Evolutionary conservation across 2,113 vertebrate species (phyloP).

Genomic region (Oryzias curvinotus): DNA sequence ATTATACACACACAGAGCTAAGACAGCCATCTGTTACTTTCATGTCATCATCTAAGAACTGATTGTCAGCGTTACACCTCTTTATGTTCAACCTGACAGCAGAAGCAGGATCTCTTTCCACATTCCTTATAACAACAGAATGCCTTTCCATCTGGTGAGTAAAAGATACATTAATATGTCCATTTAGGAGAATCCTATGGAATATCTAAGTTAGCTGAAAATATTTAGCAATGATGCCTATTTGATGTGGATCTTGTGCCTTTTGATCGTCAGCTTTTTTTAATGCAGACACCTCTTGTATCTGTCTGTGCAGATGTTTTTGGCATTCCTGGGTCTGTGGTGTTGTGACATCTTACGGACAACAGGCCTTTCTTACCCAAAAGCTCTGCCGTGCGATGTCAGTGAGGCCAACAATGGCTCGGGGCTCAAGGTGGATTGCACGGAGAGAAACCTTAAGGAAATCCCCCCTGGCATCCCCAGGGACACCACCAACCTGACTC

Average conservation of each 20-base stretch:
- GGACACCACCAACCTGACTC: slow-evolving; percentile 88
- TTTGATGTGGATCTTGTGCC: background rate
- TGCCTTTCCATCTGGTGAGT: slow-evolving; percentile 58
- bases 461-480: slow-evolving; percentile 84
- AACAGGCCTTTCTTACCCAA: slow-evolving; percentile 81
- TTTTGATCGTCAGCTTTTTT: background rate
- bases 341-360: slow-evolving; percentile 26
- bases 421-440: slow-evolving; percentile 86
- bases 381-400: slow-evolving; percentile 90
- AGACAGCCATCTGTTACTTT: slow-evolving; percentile 66
- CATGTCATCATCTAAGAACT: slow-evolving; percentile 9
- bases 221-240: background rate
- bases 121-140: slow-evolving; percentile 6
- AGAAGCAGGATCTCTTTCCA: slow-evolving; percentile 11
- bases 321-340: slow-evolving; percentile 38
- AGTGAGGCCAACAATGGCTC: slow-evolving; percentile 31
- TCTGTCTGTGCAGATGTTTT: slow-evolving; percentile 44
- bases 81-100: slow-evolving; percentile 12
- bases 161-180: background rate
- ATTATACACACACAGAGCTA: slow-evolving; percentile 50
- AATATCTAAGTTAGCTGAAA: background rate
- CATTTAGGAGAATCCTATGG: background rate
- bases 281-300: slow-evolving; percentile 25
- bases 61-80: slow-evolving; percentile 5
- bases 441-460: slow-evolving; percentile 73